Evolutionary conservation across 2,888 invertebrate species (phyloP).

Genomic region (Matsumyia berberina): DNA sequence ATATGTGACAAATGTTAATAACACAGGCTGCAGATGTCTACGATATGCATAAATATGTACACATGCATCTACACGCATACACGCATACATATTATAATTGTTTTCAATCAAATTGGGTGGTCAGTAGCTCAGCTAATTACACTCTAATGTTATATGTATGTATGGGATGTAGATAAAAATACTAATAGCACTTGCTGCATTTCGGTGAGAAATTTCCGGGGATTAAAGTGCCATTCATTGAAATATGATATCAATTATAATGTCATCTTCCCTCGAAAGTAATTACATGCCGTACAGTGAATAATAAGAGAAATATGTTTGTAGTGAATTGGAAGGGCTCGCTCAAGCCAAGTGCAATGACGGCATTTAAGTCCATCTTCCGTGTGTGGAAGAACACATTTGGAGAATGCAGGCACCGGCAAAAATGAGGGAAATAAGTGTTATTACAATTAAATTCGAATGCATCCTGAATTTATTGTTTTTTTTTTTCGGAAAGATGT

Average conservation of each 20-base stretch:
- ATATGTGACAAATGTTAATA: too few relatives aligned
- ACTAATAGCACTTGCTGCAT: neutral
- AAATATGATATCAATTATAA: constrained; percentile 12
- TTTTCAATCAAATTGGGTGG: constrained; percentile 38
- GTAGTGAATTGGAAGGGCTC: neutral
- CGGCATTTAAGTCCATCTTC: neutral
- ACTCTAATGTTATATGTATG: constrained; percentile 2
- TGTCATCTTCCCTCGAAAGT: constrained; percentile 10
- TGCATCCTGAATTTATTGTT: too few relatives aligned
- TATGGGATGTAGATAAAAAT: neutral
- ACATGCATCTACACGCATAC: too few relatives aligned
- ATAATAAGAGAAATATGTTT: neutral
- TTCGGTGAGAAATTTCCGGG: constrained; percentile 4
- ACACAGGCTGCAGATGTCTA: too few relatives aligned
- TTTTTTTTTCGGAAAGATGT: too few relatives aligned
- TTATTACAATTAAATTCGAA: too few relatives aligned
- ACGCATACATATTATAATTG: too few relatives aligned
- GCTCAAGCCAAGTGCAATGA: constrained; percentile 2
- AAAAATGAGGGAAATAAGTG: too few relatives aligned
- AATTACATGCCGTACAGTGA: constrained; percentile 3
- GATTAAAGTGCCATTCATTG: constrained; percentile 9
- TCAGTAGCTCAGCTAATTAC: constrained; percentile 13
- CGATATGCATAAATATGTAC: too few relatives aligned
- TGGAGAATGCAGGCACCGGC: neutral
- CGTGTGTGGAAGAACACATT: neutral